phyloP scores from a whole-genome alignment of 2,888 invertebrate species.

The Morpho deidamia region DNA sequence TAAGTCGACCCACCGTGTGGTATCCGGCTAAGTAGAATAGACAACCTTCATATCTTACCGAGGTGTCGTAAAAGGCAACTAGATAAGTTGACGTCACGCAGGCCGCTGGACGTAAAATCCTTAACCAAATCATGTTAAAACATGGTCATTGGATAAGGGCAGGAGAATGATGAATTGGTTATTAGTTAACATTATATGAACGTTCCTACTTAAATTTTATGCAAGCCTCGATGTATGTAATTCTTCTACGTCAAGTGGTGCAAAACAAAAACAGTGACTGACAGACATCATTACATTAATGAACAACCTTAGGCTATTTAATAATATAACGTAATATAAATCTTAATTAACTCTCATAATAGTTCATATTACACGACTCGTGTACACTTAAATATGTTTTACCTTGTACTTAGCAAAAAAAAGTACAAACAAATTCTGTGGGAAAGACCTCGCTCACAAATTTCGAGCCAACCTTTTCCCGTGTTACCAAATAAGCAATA shows the following conservation, averaged over 20 bases:
- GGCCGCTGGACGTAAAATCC: too few relatives aligned
- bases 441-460: constrained; percentile 26
- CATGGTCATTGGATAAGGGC: too few relatives aligned
- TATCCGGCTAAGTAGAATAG: too few relatives aligned
- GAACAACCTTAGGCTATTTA: constrained; percentile 9
- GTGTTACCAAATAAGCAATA: constrained; percentile 53
- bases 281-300: constrained; percentile 9
- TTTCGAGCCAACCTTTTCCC: constrained; percentile 38
- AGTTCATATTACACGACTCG: constrained; percentile 1
- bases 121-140: too few relatives aligned
- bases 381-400: constrained; percentile 5
- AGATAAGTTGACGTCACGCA: too few relatives aligned
- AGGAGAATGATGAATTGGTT: too few relatives aligned
- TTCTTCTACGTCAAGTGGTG: constrained; percentile 1
- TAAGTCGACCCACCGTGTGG: too few relatives aligned
- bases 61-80: too few relatives aligned
- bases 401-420: constrained; percentile 7
- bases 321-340: constrained; percentile 10
- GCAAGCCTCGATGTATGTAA: background rate
- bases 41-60: too few relatives aligned
- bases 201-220: background rate
- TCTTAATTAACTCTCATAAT: constrained; percentile 9
- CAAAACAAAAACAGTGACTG: constrained; percentile 9
- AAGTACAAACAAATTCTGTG: constrained; percentile 12
- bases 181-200: too few relatives aligned